Base-by-base conservation (phyloP, 2,797 vertebrate species). In the Serranus cabrilla region DNA sequence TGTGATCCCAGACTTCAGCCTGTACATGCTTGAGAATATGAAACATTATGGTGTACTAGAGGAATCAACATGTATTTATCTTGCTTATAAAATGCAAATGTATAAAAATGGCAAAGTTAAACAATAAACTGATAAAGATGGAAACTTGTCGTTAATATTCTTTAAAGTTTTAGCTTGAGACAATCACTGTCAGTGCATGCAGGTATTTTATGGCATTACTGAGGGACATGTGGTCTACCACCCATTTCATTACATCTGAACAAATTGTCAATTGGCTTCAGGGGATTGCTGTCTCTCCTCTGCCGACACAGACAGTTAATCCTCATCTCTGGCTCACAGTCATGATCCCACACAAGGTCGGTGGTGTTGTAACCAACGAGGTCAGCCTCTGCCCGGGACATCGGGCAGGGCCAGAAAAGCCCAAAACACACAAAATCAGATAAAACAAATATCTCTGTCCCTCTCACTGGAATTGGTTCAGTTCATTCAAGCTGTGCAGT, bases 301-400 rank as follows among this genome's bases (percentile, higher is more conserved):
- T 0, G 34, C 76, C 71, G 80, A 79, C 74, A 82, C 78, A 82
- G 86, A 78, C 86, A 49, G 81, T 81, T 89, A 92, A 92, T 93
- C 87, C 84, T 86, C 80, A 68, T 81, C 76, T 81, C 67, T 80
- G 85, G 85, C 80, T 84, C 71, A 5, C 78, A 75, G 86, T 82
- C 82, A 76, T 76, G 87, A 88, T 72, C 83, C 88, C 51, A 74
- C 23, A 50, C 76, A 80, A 87, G 85, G 87, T 88, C 84, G 70
- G 78, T 34, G 23, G 4, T 71, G 75, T 59, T 62, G 56, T 60
- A 82, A 77, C 72, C 70, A 64, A 39, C 16, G 25, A 87, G 83
- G 80, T 82, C 74, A 59, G 60, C 49, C 49, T 45, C n/a, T 3
- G 62, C 37, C 65, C 5, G 4, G 51, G 50, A 80, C 50, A 39